Base-by-base conservation (phyloP, 2,113 vertebrate genomes). In the Prolemur simus region DNA sequence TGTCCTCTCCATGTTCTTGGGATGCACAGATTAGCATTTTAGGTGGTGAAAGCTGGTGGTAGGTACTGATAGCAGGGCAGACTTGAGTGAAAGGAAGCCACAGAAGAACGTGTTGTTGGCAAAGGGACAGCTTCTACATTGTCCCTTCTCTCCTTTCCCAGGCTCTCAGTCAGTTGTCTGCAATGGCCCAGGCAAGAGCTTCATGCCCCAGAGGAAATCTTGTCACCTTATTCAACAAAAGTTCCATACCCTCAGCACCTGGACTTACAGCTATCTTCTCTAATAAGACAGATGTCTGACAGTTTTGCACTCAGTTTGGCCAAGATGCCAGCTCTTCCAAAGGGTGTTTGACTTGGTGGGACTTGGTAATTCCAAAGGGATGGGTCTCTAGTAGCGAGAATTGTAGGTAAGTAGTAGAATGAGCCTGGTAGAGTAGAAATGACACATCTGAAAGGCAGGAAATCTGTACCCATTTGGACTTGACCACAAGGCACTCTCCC, bases 11-110 rank as follows among this genome's bases (percentile, higher is more conserved):
- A 15, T 3, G 11, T 42, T 37, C 91, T 34, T 47, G 25, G 76
- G 66, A 73, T 6, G 29, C 54, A 42, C 63, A 60, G 49, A 93
- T 37, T 0, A n/a, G 71, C 45, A 47, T 7, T 81, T 60, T 20
- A 0, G 1, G 29, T 2, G 3, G 5, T 10, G 20, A 58, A 23
- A 39, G 86, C n/a, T n/a, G 10, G 12, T 3, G 0, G 8, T 42
- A 37, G n/a, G 42, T 10, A 3, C 37, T 23, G 34, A 6, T 32
- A 4, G 3, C 12, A 34, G 5, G 45, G 78, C 4, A 74, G 71
- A 12, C 23, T 27, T 25, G n/a, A 37, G 27, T 15, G 5, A 14
- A 71, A 29, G 63, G 39, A 39, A 49, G 68, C 4, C 84, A 63
- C 69, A 68, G 63, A 39, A 66, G 13, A 42, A 45, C 14, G 15